Evolutionary conservation across 2,888 invertebrate species (phyloP), one percentile per base, ranked within the genome.

Genomic region (Diloba caeruleocephala): DNA sequence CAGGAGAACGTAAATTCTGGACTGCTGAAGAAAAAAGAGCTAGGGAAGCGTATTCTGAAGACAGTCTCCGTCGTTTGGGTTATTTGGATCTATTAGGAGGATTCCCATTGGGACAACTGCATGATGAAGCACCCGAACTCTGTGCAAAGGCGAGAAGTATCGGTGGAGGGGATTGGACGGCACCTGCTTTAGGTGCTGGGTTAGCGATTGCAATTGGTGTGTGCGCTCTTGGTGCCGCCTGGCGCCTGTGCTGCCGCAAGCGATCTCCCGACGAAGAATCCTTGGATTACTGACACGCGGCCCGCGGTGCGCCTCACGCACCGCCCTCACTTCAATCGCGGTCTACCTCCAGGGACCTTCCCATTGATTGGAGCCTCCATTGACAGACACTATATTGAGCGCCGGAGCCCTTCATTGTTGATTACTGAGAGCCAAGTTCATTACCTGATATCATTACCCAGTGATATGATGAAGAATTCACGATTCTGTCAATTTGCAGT

Each of bases 71-170:
- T 34, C 93, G 94, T 39, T 82, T 95, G 42, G 95, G 95, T 2
- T 94, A 95, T 66, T 88, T 94, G 45, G 94, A 94, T 68, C 90
- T 86, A 54, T 78, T 90, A 57, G 87, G 76, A 57, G 92, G 85
- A 49, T 85, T 88, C 45, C 87, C 88, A 13, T 81, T 92, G 37
- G 92, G 93, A 1, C 94, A 94, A 55, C 84, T 96, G 37, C 95
- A 96, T 70, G 97, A 97, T 82, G 97, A 97, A 81, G 95, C 97
- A 0, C 94, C 96, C 0, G 96, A 97, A 75, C 92, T 97, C 9
- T 97, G 97, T 78, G 94, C 95, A 14, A 90, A 94, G 12, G 93
- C 92, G 0, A 87, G 90, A 13, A 93, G 88, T 65, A 83, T 88
- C 1, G 89, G 86, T 1, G 86, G 92, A 3, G 90, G 93, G 0